Evolutionary conservation across 64 coral and sea anemone species (phyloP), one percentile per base, ranked within the genome.

Genomic region (Hydrozoanthus tunicans): DNA sequence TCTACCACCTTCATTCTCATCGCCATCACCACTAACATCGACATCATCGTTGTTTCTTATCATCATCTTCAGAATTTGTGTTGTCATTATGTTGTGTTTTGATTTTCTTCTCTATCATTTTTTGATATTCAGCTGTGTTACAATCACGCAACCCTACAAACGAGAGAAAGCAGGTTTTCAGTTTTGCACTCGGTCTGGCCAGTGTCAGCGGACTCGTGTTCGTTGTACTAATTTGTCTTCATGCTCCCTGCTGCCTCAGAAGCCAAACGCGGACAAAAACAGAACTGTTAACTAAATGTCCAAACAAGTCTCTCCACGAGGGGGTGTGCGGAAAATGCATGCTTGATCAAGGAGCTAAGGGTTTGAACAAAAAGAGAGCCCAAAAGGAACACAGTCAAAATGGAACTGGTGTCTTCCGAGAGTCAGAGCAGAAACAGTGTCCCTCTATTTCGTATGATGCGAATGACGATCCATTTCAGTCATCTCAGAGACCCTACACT

Each of bases 231-330:
- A 58, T 59, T 59, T 88, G 84, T 59, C 84, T 88, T 58, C 84
- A 88, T 17, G 84, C 84, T 73, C 84, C 84, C 11, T 88, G 84
- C 84, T 88, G 84, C 70, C 84, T 88, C 9, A 74, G 69, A 73
- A 88, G 84, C 43, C 68, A 56, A n/a, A 25, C 84, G 5, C n/a
- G 84, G 54, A 73, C 4, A 32, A 64, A 20, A 6, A 7, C 10
- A 15, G 69, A 88, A 61, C 9, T 68, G 59, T 12, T 58, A 15
- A 58, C 8, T 43, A 75, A 24, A 24, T 88, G 84, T 6, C 84
- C 84, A 4, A 88, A 88, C 12, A 88, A 56, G 84, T 88, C 84
- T 23, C 69, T 88, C 11, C 84, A 73, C 20, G 68, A 88, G 8
- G 66, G 54, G 9, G 67, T 88, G 67, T 88, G 84, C 27, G 67